phyloP scores from a whole-genome alignment of 2,797 vertebrate species.

The Oreortyx pictus region DNA sequence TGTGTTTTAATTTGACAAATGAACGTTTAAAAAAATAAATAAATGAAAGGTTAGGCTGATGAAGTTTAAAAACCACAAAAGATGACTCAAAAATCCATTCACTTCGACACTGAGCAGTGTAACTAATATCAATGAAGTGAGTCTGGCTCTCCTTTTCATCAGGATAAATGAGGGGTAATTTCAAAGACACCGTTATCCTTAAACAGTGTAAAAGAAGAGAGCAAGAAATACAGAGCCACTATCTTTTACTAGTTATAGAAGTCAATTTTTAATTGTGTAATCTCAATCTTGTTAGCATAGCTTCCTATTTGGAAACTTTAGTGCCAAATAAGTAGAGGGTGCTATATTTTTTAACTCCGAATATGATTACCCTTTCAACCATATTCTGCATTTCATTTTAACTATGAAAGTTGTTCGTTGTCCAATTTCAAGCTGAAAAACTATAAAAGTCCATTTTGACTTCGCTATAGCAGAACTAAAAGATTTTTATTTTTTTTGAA shows the following conservation, averaged over 20 bases:
- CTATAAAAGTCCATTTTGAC: conserved; percentile 68
- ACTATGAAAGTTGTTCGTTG: conserved; percentile 51
- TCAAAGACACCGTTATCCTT: background rate
- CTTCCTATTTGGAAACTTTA: conserved; percentile 8
- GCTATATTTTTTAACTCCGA: conserved; percentile 33
- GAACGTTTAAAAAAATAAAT: background rate
- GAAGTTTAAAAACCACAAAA: background rate
- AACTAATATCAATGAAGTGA: background rate
- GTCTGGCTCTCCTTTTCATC: background rate
- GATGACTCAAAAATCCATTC: conserved; percentile 7
- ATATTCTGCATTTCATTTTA: conserved; percentile 56
- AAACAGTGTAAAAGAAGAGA: conserved; percentile 1
- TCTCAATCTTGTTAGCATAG: background rate
- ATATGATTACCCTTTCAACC: conserved; percentile 42
- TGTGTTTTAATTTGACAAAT: background rate
- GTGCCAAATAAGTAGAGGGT: background rate
- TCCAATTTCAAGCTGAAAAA: conserved; percentile 64
- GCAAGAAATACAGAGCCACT: background rate
- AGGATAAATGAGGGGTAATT: background rate
- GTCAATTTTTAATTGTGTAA: background rate
- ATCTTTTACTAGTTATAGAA: background rate
- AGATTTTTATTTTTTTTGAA: conserved; percentile 42
- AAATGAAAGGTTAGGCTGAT: background rate
- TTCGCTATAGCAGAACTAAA: conserved; percentile 57
- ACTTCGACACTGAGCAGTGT: background rate